Conservation (phyloP, 2,888 invertebrate species). For the Chrysodeixis includens region DNA sequence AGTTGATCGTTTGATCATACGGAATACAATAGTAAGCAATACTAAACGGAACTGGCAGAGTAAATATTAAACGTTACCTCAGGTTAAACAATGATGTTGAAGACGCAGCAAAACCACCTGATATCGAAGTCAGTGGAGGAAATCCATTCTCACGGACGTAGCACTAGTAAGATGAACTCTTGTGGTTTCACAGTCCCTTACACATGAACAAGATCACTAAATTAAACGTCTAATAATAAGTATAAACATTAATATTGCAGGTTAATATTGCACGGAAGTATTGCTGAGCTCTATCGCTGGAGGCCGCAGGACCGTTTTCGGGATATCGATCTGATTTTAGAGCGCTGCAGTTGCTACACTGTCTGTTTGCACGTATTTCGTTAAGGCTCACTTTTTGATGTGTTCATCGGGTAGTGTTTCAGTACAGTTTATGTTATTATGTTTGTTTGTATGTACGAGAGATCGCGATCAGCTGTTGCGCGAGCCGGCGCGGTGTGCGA, state of each 20-base stretch:
- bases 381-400: slow-evolving; percentile 41
- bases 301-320: slow-evolving; percentile 76
- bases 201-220: slow-evolving; percentile 54
- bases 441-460: slow-evolving; percentile 71
- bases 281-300: slow-evolving; percentile 71
- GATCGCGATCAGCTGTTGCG: slow-evolving; percentile 81
- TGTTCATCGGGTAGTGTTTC: slow-evolving; percentile 45
- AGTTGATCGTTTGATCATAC: slow-evolving; percentile 41
- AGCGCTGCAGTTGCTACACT: slow-evolving; percentile 64
- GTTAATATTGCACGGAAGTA: slow-evolving; percentile 80
- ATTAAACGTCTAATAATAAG: slow-evolving; percentile 44
- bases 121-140: slow-evolving; percentile 74
- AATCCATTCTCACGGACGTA: slow-evolving; percentile 82
- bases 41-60: slow-evolving; percentile 61
- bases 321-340: slow-evolving; percentile 78
- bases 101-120: slow-evolving; percentile 70
- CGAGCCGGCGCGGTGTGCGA: slow-evolving; percentile 66
- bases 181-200: slow-evolving; percentile 62
- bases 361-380: slow-evolving; percentile 51
- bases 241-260: slow-evolving; percentile 74
- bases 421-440: slow-evolving; percentile 63
- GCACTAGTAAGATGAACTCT: slow-evolving; percentile 72
- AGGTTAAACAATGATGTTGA: slow-evolving; percentile 69
- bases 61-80: slow-evolving; percentile 68
- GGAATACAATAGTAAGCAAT: slow-evolving; percentile 58